These are phyloP conservation scores for Baryphthengus martii DNA, from an alignment of 2,113 vertebrate genomes.

Conservation along the genomic window DNA sequence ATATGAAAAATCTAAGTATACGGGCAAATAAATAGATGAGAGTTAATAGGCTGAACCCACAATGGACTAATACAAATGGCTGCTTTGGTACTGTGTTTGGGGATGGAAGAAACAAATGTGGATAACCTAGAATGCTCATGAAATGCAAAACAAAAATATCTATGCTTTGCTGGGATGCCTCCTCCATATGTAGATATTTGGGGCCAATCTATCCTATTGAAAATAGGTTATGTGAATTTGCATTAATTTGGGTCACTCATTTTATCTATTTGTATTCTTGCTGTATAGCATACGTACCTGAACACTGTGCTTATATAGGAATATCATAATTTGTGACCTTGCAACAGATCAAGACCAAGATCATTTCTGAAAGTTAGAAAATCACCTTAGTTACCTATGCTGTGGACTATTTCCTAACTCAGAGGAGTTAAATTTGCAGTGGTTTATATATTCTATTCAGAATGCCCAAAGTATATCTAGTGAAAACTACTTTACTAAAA, in stretches of 20 bases:
- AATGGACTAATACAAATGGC: neutral
- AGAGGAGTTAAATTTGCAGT: neutral
- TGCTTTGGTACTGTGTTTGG: neutral
- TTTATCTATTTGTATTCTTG: neutral
- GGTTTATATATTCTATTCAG: neutral
- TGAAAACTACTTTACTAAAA: constrained; percentile 55
- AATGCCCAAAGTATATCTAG: constrained; percentile 32
- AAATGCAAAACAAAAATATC: neutral
- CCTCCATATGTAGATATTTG: neutral
- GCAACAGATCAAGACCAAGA: neutral
- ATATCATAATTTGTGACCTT: neutral
- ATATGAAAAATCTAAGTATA: neutral
- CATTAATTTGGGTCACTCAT: neutral
- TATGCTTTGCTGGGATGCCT: neutral
- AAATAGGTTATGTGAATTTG: neutral
- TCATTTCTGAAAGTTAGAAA: neutral
- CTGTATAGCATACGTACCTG: neutral
- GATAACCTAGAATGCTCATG: neutral
- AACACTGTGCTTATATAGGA: neutral
- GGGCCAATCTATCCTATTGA: neutral
- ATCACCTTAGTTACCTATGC: neutral
- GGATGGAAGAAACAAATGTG: neutral
- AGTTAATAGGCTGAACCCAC: neutral
- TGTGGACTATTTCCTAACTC: neutral
- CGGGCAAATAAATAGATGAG: constrained; percentile 10